Percentiles rank a stretch among this genome's conserved stretches.
Evolutionary conservation across 2,888 invertebrate species (phyloP).

Genomic region (Hylaea fasciaria): DNA sequence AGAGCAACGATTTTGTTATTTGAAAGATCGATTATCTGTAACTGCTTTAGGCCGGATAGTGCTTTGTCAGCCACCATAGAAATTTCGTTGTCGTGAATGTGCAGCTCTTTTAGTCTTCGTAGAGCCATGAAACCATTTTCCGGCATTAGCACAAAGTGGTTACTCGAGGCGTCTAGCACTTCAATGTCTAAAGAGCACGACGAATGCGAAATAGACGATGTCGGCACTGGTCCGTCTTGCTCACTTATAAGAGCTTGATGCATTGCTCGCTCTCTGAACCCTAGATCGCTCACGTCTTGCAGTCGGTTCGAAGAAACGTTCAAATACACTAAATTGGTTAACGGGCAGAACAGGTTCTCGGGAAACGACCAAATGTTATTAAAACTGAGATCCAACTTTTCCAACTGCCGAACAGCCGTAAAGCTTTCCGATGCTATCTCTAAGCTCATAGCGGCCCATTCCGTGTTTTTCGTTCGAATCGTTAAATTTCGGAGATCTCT

Average conservation of each 20-base stretch:
- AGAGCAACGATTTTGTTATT: constrained; percentile 95
- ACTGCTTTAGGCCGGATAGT: constrained; percentile 90
- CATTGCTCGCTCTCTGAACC: constrained; percentile 90
- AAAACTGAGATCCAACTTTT: constrained; percentile 92
- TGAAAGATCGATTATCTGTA: constrained; percentile 94
- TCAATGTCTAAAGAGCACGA: constrained; percentile 92
- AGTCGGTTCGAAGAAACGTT: constrained; percentile 95
- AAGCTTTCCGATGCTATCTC: constrained; percentile 93
- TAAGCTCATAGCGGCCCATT: constrained; percentile 93
- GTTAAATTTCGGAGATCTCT: constrained; percentile 93
- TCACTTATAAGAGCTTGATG: constrained; percentile 88
- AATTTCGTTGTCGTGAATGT: constrained; percentile 95
- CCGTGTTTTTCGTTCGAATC: constrained; percentile 92
- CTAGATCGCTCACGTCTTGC: constrained; percentile 94
- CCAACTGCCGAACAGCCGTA: constrained; percentile 90
- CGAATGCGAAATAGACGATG: constrained; percentile 72
- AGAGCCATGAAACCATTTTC: constrained; percentile 92
- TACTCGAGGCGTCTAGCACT: constrained; percentile 92
- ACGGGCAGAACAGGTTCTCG: constrained; percentile 92
- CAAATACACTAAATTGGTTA: constrained; percentile 90
- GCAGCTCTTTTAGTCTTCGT: constrained; percentile 90
- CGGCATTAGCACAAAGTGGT: constrained; percentile 93
- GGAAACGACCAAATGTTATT: constrained; percentile 96
- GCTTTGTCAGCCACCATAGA: constrained; percentile 94
- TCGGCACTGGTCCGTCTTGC: constrained; percentile 78